phyloP scores from a whole-genome alignment of 2,113 vertebrate genomes.

The Macrotus californicus region DNA sequence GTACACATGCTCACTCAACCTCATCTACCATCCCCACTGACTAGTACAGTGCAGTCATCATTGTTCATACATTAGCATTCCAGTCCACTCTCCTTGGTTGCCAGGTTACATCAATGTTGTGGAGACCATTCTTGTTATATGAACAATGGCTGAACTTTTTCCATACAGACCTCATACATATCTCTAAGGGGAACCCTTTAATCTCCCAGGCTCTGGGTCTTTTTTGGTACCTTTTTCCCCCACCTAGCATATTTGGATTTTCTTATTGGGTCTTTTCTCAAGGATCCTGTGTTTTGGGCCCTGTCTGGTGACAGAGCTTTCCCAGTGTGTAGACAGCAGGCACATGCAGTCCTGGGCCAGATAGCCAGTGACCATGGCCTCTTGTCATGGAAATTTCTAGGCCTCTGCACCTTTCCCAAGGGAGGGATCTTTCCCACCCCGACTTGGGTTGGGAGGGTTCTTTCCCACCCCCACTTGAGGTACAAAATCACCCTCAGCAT shows the following conservation, averaged over 20 bases:
- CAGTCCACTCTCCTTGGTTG: no score
- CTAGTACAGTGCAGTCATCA: no score
- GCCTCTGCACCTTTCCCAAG: neutral
- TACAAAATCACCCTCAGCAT: neutral
- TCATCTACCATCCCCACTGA: no score
- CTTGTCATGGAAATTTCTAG: neutral
- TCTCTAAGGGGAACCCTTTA: neutral
- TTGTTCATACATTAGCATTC: no score
- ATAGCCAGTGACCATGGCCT: neutral
- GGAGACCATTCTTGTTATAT: no score
- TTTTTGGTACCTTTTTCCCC: neutral
- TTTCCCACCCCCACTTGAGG: neutral
- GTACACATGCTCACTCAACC: no score
- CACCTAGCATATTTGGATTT: neutral
- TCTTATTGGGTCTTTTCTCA: neutral
- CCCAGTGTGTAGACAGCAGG: neutral
- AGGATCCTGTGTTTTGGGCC: neutral
- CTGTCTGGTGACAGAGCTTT: neutral
- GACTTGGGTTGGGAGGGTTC: accelerated
- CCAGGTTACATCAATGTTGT: no score
- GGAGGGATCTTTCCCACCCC: neutral
- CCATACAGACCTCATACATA: no score
- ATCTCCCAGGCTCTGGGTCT: neutral
- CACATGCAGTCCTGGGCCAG: neutral
- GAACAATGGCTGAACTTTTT: no score